These are phyloP conservation scores for Brachionus koreanus DNA, from an alignment of 1,140 invertebrate species.

Conservation along the genomic window DNA sequence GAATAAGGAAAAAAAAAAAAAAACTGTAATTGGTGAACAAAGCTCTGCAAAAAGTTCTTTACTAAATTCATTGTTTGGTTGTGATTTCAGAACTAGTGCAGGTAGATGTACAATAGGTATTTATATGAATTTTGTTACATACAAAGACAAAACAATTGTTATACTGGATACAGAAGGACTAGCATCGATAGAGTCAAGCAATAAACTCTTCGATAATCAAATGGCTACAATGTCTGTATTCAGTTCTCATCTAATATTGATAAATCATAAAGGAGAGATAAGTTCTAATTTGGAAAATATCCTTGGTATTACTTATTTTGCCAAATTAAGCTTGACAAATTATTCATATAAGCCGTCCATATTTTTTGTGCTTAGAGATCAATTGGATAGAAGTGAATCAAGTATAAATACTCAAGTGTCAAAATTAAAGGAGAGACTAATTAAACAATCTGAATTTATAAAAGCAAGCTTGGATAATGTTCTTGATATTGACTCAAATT, in stretches of 20 bases:
- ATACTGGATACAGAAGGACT: neutral
- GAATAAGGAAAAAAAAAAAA: too few species aligned
- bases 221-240: conserved; percentile 17
- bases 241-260: neutral
- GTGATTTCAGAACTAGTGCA: conserved; percentile 44
- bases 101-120: conserved; percentile 44
- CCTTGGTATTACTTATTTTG: neutral
- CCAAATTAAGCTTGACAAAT: neutral
- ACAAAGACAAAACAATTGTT: neutral
- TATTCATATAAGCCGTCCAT: neutral
- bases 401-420: neutral
- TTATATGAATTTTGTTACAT: neutral
- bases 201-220: neutral
- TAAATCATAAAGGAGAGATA: conserved; percentile 31
- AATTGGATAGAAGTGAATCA: neutral
- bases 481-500: neutral
- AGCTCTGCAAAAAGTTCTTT: conserved; percentile 41
- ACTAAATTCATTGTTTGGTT: conserved; percentile 42
- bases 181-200: neutral
- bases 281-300: neutral
- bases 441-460: neutral
- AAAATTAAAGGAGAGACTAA: neutral
- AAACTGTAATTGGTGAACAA: too few species aligned
- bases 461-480: neutral
- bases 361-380: neutral